Evolutionary conservation across 2,113 vertebrate species (phyloP).

Genomic region (Pithys albifrons): DNA sequence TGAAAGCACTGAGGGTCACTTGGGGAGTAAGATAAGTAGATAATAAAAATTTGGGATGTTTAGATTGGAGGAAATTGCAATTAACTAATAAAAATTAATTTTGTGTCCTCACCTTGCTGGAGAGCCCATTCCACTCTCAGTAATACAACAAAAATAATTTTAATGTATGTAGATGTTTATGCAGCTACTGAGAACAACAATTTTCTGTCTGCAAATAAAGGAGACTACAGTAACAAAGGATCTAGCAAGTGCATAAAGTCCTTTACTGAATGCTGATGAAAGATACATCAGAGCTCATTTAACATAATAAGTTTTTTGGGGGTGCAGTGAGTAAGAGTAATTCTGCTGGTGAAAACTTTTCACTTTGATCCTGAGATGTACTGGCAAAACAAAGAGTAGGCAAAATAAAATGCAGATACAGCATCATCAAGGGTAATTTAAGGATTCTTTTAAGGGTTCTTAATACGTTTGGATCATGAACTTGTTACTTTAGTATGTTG

Average conservation of each 20-base stretch:
- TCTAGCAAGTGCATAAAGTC: neutral
- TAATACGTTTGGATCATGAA: neutral
- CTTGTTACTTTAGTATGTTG: neutral
- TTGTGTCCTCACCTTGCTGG: neutral
- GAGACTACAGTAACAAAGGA: neutral
- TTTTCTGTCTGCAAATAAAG: neutral
- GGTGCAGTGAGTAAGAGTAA: neutral
- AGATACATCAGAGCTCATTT: neutral
- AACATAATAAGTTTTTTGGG: neutral
- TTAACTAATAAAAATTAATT: neutral
- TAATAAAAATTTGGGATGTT: neutral
- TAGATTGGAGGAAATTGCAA: no score
- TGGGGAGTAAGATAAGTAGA: neutral
- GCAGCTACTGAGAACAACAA: neutral
- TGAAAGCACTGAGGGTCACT: neutral
- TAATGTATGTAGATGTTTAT: neutral
- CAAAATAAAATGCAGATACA: accelerated
- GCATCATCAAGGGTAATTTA: neutral
- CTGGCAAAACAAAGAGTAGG: neutral
- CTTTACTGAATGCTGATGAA: neutral
- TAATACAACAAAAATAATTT: neutral
- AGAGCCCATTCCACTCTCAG: neutral
- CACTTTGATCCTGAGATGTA: neutral
- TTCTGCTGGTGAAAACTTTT: neutral
- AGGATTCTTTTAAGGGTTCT: neutral